Evolutionary conservation across 2,888 invertebrate species (phyloP).

Genomic region (Heliconius ismenius): DNA sequence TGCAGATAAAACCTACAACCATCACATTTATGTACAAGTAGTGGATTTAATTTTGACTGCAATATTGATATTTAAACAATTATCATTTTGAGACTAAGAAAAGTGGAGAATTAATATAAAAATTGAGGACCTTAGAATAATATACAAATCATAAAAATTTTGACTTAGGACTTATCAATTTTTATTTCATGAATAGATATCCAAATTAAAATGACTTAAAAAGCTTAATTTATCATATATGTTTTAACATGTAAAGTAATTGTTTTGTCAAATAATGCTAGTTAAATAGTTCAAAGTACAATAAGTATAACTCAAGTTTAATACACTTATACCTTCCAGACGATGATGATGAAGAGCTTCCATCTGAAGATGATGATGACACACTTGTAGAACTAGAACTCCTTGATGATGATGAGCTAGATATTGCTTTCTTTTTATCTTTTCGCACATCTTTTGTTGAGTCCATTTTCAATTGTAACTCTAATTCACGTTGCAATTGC

Average conservation of each 20-base stretch:
- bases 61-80: no score
- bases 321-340: slow-evolving; percentile 67
- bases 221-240: no score
- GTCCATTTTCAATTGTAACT: slow-evolving; percentile 89
- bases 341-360: slow-evolving; percentile 84
- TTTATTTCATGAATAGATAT: no score
- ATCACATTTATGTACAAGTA: no score
- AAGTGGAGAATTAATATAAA: no score
- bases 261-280: not conserved
- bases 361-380: slow-evolving; percentile 85
- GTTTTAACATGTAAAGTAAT: not conserved
- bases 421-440: slow-evolving; percentile 85
- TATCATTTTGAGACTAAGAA: no score
- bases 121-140: no score
- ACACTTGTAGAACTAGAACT: slow-evolving; percentile 85
- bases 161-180: no score
- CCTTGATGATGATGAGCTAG: slow-evolving; percentile 86
- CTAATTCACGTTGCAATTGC: slow-evolving; percentile 88
- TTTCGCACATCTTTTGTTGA: slow-evolving; percentile 84
- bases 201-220: no score
- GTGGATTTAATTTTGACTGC: no score
- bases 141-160: no score
- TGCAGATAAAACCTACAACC: no score
- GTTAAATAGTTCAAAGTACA: not conserved
- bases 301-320: slow-evolving; percentile 7